A percentile compares a stretch with the other conserved stretches of the same genome.
These are phyloP conservation scores for Sebastes umbrosus DNA, from an alignment of 2,797 vertebrate species.

Conservation along the genomic window DNA sequence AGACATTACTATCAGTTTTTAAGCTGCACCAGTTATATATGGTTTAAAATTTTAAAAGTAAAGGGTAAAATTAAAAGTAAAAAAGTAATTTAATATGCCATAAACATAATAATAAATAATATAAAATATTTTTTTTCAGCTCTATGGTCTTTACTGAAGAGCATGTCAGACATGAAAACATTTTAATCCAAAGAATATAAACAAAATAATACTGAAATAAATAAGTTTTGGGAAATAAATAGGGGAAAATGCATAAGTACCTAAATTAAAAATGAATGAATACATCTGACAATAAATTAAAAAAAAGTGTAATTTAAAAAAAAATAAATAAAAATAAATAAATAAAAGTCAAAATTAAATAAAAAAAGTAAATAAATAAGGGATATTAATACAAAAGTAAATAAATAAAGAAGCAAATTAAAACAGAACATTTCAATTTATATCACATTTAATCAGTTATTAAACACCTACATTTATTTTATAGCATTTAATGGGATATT, in stretches of 20 bases:
- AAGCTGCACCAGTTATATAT: constrained; percentile 66
- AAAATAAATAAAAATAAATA: no score
- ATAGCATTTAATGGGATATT: neutral
- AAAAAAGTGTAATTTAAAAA: neutral
- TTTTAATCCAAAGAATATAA: neutral
- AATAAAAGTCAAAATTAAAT: neutral
- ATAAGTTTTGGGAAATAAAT: neutral
- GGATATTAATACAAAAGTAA: neutral
- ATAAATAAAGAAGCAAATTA: neutral
- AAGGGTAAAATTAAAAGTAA: neutral
- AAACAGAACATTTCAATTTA: neutral
- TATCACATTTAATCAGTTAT: neutral
- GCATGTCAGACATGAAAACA: neutral
- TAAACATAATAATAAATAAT: neutral
- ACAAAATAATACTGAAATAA: neutral
- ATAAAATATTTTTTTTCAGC: neutral
- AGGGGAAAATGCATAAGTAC: neutral
- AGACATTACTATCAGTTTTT: neutral
- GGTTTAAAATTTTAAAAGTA: constrained; percentile 16
- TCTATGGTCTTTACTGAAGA: neutral
- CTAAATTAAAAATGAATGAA: neutral
- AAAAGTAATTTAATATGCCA: neutral
- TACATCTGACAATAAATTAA: neutral
- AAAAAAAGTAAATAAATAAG: neutral
- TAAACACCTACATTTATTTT: neutral